Evolutionary conservation across 2,797 vertebrate species (phyloP).

Genomic region (Pipistrellus kuhlii): DNA sequence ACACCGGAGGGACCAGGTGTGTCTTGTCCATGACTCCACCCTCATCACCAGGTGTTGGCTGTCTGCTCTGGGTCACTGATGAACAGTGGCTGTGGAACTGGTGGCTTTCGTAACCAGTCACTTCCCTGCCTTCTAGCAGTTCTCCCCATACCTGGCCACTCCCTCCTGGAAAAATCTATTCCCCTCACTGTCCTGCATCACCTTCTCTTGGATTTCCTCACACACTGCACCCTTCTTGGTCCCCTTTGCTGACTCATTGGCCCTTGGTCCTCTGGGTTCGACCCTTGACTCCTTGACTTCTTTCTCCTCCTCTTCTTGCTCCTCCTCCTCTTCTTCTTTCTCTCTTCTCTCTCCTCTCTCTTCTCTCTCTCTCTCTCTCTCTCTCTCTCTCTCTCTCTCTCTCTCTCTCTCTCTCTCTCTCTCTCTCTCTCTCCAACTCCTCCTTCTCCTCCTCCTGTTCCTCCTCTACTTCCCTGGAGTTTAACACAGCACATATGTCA

Average conservation of each 20-base stretch:
- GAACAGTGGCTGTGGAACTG: neutral
- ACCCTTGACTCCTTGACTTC: neutral
- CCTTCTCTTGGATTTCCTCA: neutral
- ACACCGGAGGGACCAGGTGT: neutral
- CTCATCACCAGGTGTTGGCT: no score
- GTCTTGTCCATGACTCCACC: neutral
- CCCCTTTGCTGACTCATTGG: neutral
- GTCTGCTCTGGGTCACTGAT: neutral
- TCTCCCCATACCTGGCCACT: neutral
- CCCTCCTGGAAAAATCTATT: no score
- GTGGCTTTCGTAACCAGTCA: neutral
- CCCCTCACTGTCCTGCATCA: neutral
- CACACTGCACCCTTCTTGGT: neutral
- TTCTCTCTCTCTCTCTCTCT: no score
- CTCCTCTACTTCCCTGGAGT: neutral
- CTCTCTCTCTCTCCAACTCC: no score
- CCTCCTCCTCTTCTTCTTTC: no score
- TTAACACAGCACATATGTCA: neutral
- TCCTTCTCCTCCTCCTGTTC: no score
- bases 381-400: no score
- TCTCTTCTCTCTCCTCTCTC: no score
- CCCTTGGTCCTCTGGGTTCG: fast-evolving
- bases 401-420: no score
- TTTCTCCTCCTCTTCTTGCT: no score
- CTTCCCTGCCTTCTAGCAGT: fast-evolving